Conservation (phyloP, 2,797 vertebrate genomes). For the Apogon talboti region DNA sequence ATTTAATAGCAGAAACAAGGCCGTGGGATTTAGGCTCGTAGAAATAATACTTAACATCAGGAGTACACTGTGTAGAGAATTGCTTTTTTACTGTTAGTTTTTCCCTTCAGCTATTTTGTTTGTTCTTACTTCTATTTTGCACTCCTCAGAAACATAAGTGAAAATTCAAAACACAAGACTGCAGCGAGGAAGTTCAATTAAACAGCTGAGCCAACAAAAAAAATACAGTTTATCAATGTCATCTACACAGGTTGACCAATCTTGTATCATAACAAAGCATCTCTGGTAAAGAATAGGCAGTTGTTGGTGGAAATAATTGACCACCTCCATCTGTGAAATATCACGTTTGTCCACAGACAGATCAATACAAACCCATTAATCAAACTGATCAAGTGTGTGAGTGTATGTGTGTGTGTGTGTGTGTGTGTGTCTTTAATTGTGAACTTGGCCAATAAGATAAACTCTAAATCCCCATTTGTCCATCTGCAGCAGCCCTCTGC, state of each 20-base stretch:
- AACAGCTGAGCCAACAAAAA: conserved; percentile 21
- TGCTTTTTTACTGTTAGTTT: conserved; percentile 13
- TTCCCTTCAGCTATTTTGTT: not conserved
- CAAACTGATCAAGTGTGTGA: conserved; percentile 43
- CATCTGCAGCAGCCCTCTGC: conserved; percentile 33
- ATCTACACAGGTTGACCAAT: conserved; percentile 31
- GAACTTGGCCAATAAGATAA: conserved; percentile 55
- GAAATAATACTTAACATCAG: conserved; percentile 17
- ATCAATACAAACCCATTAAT: conserved; percentile 69
- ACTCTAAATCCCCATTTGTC: conserved; percentile 59
- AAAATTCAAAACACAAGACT: conserved; percentile 1
- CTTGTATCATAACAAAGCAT: conserved; percentile 10
- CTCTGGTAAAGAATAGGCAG: conserved; percentile 27
- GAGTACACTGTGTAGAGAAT: conserved; percentile 3
- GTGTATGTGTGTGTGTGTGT: conserved; percentile 12
- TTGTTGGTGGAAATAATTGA: conserved; percentile 48
- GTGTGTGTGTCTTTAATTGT: conserved; percentile 38
- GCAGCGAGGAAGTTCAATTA: conserved; percentile 16
- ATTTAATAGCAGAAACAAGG: conserved; percentile 30
- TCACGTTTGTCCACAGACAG: conserved; percentile 52
- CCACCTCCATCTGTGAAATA: conserved; percentile 45
- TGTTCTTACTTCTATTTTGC: conserved; percentile 1
- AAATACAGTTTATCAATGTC: conserved; percentile 31
- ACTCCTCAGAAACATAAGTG: not conserved
- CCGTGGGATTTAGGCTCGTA: conserved; percentile 19